Evolutionary conservation across 2,888 invertebrate genomes (phyloP).

Genomic region (Eurytoma californica): DNA sequence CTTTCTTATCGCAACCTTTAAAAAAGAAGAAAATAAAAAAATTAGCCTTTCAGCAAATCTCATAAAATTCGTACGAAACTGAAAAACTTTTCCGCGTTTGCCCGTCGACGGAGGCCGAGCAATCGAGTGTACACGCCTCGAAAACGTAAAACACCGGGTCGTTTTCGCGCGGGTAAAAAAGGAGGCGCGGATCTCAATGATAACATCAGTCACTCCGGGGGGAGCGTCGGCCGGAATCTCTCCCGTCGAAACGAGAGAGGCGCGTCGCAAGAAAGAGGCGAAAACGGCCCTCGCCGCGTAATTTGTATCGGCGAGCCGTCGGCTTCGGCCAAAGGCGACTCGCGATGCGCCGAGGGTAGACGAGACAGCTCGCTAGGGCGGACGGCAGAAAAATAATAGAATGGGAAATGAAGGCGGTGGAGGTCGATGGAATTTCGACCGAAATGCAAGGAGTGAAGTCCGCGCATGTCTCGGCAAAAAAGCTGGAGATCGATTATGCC

Average conservation of each 20-base stretch:
- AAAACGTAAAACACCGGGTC: no score
- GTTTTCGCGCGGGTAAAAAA: no score
- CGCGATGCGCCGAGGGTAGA: slow-evolving; percentile 41
- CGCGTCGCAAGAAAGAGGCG: slow-evolving; percentile 42
- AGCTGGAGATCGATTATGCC: not conserved
- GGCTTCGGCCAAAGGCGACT: slow-evolving; percentile 66
- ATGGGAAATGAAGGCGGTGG: slow-evolving; percentile 49
- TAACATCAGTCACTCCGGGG: slow-evolving; percentile 48
- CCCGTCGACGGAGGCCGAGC: no score
- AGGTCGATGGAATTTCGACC: slow-evolving; percentile 16
- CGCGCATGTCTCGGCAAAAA: slow-evolving; percentile 8
- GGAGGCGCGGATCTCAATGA: slow-evolving; percentile 23
- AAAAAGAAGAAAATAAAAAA: no score
- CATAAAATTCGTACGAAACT: no score
- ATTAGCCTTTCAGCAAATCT: no score
- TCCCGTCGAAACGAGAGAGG: slow-evolving; percentile 14
- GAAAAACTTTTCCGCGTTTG: no score
- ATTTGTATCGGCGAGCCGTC: slow-evolving; percentile 74
- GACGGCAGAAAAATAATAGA: slow-evolving; percentile 59
- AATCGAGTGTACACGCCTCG: no score
- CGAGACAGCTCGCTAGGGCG: slow-evolving; percentile 27
- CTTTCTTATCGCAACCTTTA: no score
- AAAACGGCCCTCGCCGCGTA: slow-evolving; percentile 65
- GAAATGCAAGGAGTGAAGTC: slow-evolving; percentile 6
- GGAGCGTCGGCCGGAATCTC: not conserved